Base-by-base conservation (phyloP, 2,888 invertebrate species). In the Drosophila lacicola region DNA sequence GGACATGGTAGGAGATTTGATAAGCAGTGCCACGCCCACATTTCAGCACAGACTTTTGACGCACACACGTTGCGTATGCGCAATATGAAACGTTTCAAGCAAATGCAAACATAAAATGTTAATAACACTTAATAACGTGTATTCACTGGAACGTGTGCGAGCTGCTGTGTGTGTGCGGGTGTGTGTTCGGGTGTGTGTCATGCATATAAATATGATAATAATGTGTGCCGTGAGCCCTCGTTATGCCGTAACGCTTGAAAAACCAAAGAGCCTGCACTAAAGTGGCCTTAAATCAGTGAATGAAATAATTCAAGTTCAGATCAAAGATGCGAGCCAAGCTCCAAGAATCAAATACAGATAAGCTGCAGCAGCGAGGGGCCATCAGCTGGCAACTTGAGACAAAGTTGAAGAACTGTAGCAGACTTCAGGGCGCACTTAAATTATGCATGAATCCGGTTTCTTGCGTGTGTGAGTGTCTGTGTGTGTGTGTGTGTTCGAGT, bases 381-480 rank as follows among this genome's bases (percentile, higher is more conserved):
- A 21, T 9, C 10, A 11, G 37, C 33, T 36, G 56, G 14, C 21
- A 50, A 50, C 58, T 66, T 65, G 56, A 51, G 70, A 76, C 56
- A 66, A 76, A 64, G 54, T 69, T 67, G 62, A 56, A 29, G 49
- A 79, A 60, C 36, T 70, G 53, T 54, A 50, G 64, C 62, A 68
- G 63, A 74, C 37, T 71, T 73, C 70, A 44, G 70, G 79, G 69
- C 44, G 55, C 68, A 64, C 25, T 37, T 84, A 67, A 88, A 74
- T 88, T 74, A 86, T 82, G 70, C 70, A 84, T 86, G 69, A 61
- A 21, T 21, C 41, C 14, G 53, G 49, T 29, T 25, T 53, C 55
- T 56, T 44, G 44, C 33, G 11, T 39, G 36, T 51, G 25, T 50
- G 34, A 34, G 57, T 19, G 25, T 50, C 25, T 39, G 57, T 19